Evolutionary conservation across 2,113 vertebrate species (phyloP), one percentile per base, ranked within the genome.

Genomic region (Pimephales promelas): DNA sequence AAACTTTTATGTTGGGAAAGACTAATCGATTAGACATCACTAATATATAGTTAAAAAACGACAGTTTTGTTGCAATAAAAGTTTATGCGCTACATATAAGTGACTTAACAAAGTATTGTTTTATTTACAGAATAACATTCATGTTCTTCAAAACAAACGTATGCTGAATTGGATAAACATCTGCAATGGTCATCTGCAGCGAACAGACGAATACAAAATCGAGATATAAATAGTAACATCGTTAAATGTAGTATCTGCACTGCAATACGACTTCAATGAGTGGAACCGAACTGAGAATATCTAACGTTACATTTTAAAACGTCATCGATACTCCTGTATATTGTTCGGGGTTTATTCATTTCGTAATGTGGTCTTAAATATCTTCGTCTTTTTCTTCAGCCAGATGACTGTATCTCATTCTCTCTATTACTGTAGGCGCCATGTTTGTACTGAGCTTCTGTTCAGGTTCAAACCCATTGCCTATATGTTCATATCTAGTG

Each of bases 391-490:
- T 70, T 49, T 26, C 71, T 78, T 36, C 34, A 36, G 11, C 70
- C 64, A 74, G 4, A 52, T 57, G 40, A 28, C 68, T 34, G 68
- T 66, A 31, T 47, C 24, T 26, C 54, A 79, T 83, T 26, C 57
- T 61, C 71, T 34, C 61, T 49, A 49, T 43, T 43, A 71, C 74
- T n/a, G 82, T 78, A 70, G 85, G 68, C 87, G 87, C 87, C 87
- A 88, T 88, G 87, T 86, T 88, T 59, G 68, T 9, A 36, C 70
- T 79, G 8, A 43, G 79, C 24, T 14, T 64, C 40, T 74, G 40
- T 10, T 40, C 40, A 9, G 40, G 49, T 66, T 83, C 52, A 47
- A 11, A 45, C 14, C 28, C 16, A 52, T 22, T 14, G 54, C 64
- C 20, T 43, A 16, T 40, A 10, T n/a, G 24, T 43, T 45, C 36